Evolutionary conservation across 2,113 vertebrate genomes (phyloP).

Genomic region (Dicerorhinus sumatrensis): DNA sequence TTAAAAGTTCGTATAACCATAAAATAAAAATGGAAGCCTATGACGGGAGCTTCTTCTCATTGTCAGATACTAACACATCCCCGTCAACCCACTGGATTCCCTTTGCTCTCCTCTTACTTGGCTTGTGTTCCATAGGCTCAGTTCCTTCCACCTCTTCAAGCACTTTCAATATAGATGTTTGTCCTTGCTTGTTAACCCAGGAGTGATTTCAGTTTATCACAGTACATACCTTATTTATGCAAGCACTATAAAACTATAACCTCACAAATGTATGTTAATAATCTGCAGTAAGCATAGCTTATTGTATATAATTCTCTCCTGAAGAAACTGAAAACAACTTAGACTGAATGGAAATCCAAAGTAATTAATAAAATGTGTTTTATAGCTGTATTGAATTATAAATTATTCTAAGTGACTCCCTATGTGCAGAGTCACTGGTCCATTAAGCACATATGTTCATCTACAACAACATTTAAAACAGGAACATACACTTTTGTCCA

Average conservation of each 20-base stretch:
- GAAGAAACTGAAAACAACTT: not conserved
- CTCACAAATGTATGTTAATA: not conserved
- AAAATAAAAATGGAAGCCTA: not conserved
- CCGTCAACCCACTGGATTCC: not conserved
- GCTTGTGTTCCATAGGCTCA: not conserved
- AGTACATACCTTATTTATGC: not conserved
- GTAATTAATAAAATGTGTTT: not conserved
- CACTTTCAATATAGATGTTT: not conserved
- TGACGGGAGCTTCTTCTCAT: not conserved
- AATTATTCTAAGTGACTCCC: not conserved
- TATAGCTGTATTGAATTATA: not conserved
- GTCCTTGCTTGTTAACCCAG: not conserved
- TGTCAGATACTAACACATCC: not conserved
- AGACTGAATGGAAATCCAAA: not conserved
- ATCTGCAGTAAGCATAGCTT: not conserved
- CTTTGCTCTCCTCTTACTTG: not conserved
- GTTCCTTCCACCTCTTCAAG: not conserved
- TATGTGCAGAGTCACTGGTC: not conserved
- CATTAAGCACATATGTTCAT: not conserved
- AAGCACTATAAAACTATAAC: not conserved
- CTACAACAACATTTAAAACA: constrained; percentile 20
- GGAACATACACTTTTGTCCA: not conserved
- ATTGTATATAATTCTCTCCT: not conserved
- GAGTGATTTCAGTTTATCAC: not conserved
- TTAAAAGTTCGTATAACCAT: not conserved